Conservation (phyloP, 35 echinoderm and acorn worm genomes). For the Apostichopus japonicus region DNA sequence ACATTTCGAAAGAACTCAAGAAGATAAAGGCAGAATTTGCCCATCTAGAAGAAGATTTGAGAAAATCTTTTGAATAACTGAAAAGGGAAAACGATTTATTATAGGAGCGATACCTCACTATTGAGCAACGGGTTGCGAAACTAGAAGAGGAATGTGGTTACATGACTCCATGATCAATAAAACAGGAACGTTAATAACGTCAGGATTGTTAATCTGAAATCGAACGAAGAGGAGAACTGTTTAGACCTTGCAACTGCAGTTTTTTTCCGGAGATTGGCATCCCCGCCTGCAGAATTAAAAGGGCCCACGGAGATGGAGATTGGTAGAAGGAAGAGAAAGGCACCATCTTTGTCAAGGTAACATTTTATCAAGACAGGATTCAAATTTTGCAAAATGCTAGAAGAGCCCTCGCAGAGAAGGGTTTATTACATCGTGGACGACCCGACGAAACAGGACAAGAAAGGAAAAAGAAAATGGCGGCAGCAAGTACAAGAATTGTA, state of each 20-base stretch:
- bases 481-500: constrained; percentile 10
- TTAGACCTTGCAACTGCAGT: neutral
- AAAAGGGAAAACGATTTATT: neutral
- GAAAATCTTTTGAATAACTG: constrained; percentile 13
- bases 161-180: constrained; percentile 13
- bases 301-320: neutral
- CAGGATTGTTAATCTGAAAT: constrained; percentile 22
- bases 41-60: constrained; percentile 4
- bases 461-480: constrained; percentile 1
- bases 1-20: constrained; percentile 21
- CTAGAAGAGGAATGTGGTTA: neutral
- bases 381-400: constrained; percentile 6
- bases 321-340: neutral
- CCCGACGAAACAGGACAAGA: neutral
- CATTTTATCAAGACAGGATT: constrained; percentile 17
- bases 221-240: neutral
- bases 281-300: constrained; percentile 9
- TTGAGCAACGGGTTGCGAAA: constrained; percentile 17
- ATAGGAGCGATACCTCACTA: neutral
- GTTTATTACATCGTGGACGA: neutral
- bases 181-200: neutral
- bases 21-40: neutral
- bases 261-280: neutral
- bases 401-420: neutral
- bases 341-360: neutral